Evolutionary conservation across 2,888 invertebrate species (phyloP).

Genomic region (Agriopis leucophaearia): DNA sequence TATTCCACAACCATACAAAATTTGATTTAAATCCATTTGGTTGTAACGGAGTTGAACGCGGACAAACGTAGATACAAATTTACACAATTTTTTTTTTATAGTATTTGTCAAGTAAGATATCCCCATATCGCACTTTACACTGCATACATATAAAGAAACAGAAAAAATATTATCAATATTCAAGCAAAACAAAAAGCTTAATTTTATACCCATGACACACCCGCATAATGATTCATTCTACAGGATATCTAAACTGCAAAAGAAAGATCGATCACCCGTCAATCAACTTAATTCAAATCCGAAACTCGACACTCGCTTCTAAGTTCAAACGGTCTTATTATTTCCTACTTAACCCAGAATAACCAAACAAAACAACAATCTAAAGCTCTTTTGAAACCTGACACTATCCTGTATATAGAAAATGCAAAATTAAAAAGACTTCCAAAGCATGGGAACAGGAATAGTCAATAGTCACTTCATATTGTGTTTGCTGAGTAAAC

Average conservation of each 20-base stretch:
- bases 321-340: conserved; percentile 64
- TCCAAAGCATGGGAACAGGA: conserved; percentile 75
- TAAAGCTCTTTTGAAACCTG: conserved; percentile 73
- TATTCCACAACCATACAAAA: too few relatives aligned
- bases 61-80: too few relatives aligned
- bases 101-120: too few relatives aligned
- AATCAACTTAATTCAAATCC: conserved; percentile 66
- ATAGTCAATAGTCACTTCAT: conserved; percentile 86
- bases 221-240: conserved; percentile 40
- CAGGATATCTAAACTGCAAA: conserved; percentile 51
- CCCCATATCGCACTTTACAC: too few relatives aligned
- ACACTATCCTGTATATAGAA: conserved; percentile 76
- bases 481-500: conserved; percentile 83
- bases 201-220: conserved; percentile 6
- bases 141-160: too few relatives aligned
- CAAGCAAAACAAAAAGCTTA: neutral
- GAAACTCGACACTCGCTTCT: conserved; percentile 64
- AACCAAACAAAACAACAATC: conserved; percentile 56
- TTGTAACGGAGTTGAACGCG: too few relatives aligned
- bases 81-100: too few relatives aligned
- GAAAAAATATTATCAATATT: neutral
- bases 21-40: too few relatives aligned
- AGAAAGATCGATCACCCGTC: conserved; percentile 64
- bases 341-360: conserved; percentile 71
- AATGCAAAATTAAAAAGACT: conserved; percentile 79